Base-by-base conservation (phyloP, 2,888 invertebrate species). In the Dysmachus trigonus region DNA sequence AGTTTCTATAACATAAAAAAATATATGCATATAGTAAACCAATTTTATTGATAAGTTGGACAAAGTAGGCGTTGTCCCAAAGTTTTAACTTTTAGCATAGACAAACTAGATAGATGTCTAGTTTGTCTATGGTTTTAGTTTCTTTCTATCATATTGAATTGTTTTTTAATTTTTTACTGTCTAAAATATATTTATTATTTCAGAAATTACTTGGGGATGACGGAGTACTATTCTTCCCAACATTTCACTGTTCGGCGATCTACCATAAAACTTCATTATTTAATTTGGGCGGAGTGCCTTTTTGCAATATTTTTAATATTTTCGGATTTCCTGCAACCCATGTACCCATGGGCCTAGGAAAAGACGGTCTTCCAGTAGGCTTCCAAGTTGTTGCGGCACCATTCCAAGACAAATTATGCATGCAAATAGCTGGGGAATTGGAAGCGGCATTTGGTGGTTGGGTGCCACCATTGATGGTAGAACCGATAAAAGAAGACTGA, bases 361-460 rank as follows among this genome's bases (percentile, higher is more conserved):
- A 89, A 0, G 89, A 94, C n/a, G 95, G 95, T 1, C 90, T 97
- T 86, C 97, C 97, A 0, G 90, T 96, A 35, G 96, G 96, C 10
- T 92, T 97, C 88, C 97, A 97, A 93, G 95, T 97, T 5, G 88
- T 97, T 86, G 96, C 96, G 0, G 95, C 94, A 0, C 95, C 95
- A 30, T 92, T 95, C 90, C 95, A 96, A 90, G 98, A 98, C 91
- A 93, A 95, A 86, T 91, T 97, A 8, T 96, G 97, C 87, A 91
- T 98, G 30, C 95, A 96, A 0, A 95, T 97, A 4, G 98, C 98
- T 1, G 93, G 93, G 88, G 95, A 96, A 89, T 91, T 98, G 71
- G 97, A 97, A 90, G 92, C 92, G 53, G 94, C 93, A 10, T 97
- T 97, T 91, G 97, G 97, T 0, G 98, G 98, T 0, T 98, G 98